Evolutionary conservation across 1,140 invertebrate species (phyloP).

Genomic region (Drosophila obscura): DNA sequence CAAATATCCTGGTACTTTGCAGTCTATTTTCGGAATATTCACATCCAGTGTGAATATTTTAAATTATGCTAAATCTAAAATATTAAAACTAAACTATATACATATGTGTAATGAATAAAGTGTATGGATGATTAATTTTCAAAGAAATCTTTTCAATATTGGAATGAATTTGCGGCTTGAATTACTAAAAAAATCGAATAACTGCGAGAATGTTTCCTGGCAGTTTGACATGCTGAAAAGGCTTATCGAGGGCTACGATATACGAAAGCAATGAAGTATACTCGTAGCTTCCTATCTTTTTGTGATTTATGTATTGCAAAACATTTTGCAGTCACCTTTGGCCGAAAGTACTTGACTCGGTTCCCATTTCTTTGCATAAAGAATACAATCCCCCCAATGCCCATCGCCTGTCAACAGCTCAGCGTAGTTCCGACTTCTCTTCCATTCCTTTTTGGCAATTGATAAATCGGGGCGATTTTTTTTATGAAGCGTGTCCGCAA

Average conservation of each 20-base stretch:
- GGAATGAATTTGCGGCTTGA: too few species aligned
- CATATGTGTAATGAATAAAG: too few species aligned
- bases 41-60: too few species aligned
- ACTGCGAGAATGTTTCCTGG: too few species aligned
- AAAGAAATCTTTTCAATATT: too few species aligned
- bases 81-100: too few species aligned
- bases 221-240: too few species aligned
- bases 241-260: not conserved
- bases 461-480: constrained; percentile 66
- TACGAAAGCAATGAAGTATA: not conserved
- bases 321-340: constrained; percentile 36
- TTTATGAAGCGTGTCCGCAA: constrained; percentile 54
- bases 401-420: constrained; percentile 23
- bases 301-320: constrained; percentile 16
- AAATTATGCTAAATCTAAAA: too few species aligned
- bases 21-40: too few species aligned
- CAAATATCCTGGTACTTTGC: too few species aligned
- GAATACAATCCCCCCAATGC: constrained; percentile 25
- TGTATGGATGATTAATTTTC: too few species aligned
- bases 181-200: too few species aligned
- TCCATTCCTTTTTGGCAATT: constrained; percentile 39
- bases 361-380: constrained; percentile 47
- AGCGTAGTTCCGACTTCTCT: constrained; percentile 2
- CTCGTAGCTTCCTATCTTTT: not conserved
- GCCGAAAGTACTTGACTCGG: constrained; percentile 21